Evolutionary conservation across 2,888 invertebrate genomes (phyloP).

Genomic region (Pegoplata infirma): DNA sequence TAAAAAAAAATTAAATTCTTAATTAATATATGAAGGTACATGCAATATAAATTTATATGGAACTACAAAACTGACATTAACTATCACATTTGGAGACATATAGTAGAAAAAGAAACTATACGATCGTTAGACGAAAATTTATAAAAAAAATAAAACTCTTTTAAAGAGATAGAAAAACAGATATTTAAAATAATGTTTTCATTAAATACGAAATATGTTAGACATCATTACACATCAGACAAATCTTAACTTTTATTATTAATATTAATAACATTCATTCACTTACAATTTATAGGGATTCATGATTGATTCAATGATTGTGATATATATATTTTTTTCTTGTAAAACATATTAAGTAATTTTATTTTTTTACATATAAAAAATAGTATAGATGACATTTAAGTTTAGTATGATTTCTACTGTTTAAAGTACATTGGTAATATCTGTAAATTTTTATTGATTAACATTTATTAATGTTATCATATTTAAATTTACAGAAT

Average conservation of each 20-base stretch:
- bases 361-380: not conserved
- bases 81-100: conserved; percentile 48
- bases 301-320: not conserved
- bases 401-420: not conserved
- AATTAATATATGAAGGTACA: conserved; percentile 26
- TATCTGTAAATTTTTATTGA: not conserved
- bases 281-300: not conserved
- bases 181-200: not conserved
- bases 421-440: not conserved
- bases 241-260: not conserved
- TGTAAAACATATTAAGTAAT: conserved; percentile 2
- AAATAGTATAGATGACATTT: conserved; percentile 12
- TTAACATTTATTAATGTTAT: not conserved
- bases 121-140: not conserved
- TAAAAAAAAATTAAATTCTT: not conserved
- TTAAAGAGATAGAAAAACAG: not conserved
- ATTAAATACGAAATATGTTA: not conserved
- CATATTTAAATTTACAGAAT: conserved; percentile 5
- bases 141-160: not conserved
- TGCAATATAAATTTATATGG: conserved; percentile 26
- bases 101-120: conserved; percentile 16
- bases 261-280: not conserved
- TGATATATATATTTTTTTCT: too few relatives aligned
- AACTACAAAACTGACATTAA: conserved; percentile 38
- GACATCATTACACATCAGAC: not conserved